Evolutionary conservation across 2,888 invertebrate species (phyloP).

Genomic region (Dryadula phaetusa): DNA sequence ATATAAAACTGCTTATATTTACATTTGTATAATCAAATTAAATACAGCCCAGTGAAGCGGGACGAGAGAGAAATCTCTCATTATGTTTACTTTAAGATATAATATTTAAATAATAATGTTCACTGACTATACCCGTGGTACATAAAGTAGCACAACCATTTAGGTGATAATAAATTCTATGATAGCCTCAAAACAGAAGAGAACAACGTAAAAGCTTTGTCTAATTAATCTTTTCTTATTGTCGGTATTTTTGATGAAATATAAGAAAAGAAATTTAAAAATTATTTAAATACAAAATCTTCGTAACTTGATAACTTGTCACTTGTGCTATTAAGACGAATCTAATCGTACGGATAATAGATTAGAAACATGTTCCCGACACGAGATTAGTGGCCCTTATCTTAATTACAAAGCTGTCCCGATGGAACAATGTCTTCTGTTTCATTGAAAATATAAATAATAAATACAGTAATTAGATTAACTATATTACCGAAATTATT

Average conservation of each 20-base stretch:
- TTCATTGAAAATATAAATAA: constrained; percentile 33
- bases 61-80: no score
- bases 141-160: neutral
- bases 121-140: neutral
- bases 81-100: no score
- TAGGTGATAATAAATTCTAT: constrained; percentile 12
- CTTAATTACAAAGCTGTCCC: constrained; percentile 36
- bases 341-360: constrained; percentile 32
- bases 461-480: constrained; percentile 13
- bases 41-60: no score
- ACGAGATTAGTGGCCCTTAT: constrained; percentile 35
- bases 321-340: constrained; percentile 13
- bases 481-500: neutral
- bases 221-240: constrained; percentile 20
- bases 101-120: neutral
- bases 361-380: constrained; percentile 37
- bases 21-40: no score
- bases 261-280: neutral
- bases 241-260: neutral
- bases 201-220: constrained; percentile 18
- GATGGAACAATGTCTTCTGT: constrained; percentile 29
- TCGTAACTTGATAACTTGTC: constrained; percentile 23
- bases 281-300: neutral
- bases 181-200: neutral
- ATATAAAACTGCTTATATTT: no score